Percentiles rank a stretch among this genome's conserved stretches.
These are phyloP conservation scores for Campylomormyrus tamandua DNA, from an alignment of 2,113 vertebrate genomes.

Conservation along the genomic window DNA sequence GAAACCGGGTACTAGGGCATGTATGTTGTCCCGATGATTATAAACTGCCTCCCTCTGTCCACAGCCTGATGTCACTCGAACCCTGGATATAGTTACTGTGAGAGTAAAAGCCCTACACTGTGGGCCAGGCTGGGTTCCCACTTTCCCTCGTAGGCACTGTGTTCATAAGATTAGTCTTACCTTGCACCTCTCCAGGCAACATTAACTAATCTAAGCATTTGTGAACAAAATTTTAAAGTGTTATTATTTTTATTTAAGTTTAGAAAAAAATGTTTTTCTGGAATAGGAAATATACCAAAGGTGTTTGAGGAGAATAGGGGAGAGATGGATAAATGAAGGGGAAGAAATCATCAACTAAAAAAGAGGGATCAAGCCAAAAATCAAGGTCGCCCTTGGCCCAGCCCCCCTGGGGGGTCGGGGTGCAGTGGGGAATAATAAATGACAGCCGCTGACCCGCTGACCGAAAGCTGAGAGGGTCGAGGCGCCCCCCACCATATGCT, in stretches of 20 bases:
- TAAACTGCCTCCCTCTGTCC: conserved; percentile 20
- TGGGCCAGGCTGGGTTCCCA: neutral
- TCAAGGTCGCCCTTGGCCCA: conserved; percentile 53
- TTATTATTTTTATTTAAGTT: neutral
- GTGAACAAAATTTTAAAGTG: neutral
- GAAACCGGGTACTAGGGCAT: conserved; percentile 18
- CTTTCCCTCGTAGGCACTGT: neutral
- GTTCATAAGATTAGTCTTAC: neutral
- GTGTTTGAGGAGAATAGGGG: neutral
- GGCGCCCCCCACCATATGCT: conserved; percentile 62
- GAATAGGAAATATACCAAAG: neutral
- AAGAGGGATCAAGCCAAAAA: conserved; percentile 53
- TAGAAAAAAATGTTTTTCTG: neutral
- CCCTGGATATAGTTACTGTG: neutral
- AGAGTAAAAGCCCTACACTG: neutral
- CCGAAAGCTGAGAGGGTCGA: conserved; percentile 65
- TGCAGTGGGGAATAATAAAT: conserved; percentile 78
- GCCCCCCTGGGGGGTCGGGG: conserved; percentile 64
- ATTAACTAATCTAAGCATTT: neutral
- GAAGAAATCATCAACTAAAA: conserved; percentile 55
- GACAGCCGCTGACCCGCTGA: conserved; percentile 70
- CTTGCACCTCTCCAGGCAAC: neutral
- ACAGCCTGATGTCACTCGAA: neutral
- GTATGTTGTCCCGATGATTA: conserved; percentile 16
- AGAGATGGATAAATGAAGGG: conserved; percentile 17